Evolutionary conservation across 2,797 vertebrate genomes (phyloP).

Genomic region (Selene dorsalis): DNA sequence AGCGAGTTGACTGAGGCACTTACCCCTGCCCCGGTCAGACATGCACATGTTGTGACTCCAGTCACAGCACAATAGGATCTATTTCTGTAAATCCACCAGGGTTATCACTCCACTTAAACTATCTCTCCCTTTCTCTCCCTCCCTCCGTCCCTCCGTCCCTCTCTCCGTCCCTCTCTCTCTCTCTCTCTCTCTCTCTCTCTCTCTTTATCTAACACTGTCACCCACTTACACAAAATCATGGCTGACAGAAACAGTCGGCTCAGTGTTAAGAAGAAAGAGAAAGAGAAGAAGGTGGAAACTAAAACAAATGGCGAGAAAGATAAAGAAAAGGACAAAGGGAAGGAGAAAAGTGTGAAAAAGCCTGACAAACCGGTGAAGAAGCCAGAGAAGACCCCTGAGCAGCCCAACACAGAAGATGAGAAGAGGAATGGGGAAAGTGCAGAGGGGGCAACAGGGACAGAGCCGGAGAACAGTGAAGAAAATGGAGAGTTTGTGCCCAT

Average conservation of each 20-base stretch:
- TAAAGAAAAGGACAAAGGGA: constrained; percentile 63
- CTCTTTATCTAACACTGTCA: constrained; percentile 55
- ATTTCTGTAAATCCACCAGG: constrained; percentile 74
- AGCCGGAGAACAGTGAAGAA: constrained; percentile 69
- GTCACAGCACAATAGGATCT: constrained; percentile 77
- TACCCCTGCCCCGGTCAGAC: constrained; percentile 51
- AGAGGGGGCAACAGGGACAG: constrained; percentile 65
- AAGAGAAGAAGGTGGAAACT: constrained; percentile 79
- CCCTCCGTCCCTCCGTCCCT: constrained; percentile 32
- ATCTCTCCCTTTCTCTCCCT: constrained; percentile 20
- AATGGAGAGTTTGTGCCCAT: constrained; percentile 88
- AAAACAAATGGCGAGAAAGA: constrained; percentile 75
- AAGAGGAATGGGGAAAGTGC: constrained; percentile 61
- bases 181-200: constrained; percentile 33
- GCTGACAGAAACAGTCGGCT: constrained; percentile 80
- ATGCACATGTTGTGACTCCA: constrained; percentile 67
- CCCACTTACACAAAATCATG: constrained; percentile 76
- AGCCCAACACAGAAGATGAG: constrained; percentile 52
- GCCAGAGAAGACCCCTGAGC: constrained; percentile 57
- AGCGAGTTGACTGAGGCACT: constrained; percentile 58
- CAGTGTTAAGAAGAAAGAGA: constrained; percentile 79
- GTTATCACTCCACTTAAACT: constrained; percentile 72
- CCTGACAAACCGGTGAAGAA: constrained; percentile 68
- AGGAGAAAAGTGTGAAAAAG: constrained; percentile 66
- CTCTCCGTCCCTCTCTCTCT: constrained; percentile 35